Evolutionary conservation across 2,797 vertebrate genomes (phyloP).

Genomic region (Todus mexicanus): DNA sequence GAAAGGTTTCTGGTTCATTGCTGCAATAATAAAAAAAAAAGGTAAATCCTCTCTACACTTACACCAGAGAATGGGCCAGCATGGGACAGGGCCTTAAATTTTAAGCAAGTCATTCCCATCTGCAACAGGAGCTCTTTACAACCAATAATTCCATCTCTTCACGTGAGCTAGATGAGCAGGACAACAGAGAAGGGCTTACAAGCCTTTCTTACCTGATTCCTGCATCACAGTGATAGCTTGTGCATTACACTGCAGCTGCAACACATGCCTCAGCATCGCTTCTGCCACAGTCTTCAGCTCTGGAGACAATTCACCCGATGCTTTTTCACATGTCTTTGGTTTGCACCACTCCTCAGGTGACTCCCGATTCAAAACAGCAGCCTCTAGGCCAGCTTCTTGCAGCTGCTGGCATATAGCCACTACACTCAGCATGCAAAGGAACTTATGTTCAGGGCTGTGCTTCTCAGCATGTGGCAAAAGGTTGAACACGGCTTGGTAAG

Average conservation of each 20-base stretch:
- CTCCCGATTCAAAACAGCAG: background rate
- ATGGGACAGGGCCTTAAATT: background rate
- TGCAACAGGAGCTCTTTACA: background rate
- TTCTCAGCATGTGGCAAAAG: constrained; percentile 81
- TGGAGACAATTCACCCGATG: background rate
- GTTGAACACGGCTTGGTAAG: constrained; percentile 83
- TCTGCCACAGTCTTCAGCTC: constrained; percentile 79
- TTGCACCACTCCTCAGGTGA: background rate
- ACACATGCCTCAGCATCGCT: constrained; percentile 85
- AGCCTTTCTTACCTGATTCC: constrained; percentile 76
- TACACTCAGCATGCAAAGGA: constrained; percentile 81
- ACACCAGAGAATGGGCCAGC: background rate
- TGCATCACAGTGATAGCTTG: constrained; percentile 84
- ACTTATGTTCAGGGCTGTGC: constrained; percentile 79
- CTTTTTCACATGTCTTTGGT: background rate
- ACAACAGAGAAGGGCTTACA: background rate
- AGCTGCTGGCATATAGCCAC: constrained; percentile 80
- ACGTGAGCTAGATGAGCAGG: background rate
- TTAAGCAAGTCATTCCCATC: background rate
- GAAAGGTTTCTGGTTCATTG: background rate
- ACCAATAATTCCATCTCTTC: background rate
- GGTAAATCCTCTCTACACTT: background rate
- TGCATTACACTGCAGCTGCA: constrained; percentile 92
- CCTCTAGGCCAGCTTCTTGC: constrained; percentile 32
- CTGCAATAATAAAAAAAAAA: background rate